Conservation (phyloP, 2,888 invertebrate genomes). For the Agriotes lineatus region DNA sequence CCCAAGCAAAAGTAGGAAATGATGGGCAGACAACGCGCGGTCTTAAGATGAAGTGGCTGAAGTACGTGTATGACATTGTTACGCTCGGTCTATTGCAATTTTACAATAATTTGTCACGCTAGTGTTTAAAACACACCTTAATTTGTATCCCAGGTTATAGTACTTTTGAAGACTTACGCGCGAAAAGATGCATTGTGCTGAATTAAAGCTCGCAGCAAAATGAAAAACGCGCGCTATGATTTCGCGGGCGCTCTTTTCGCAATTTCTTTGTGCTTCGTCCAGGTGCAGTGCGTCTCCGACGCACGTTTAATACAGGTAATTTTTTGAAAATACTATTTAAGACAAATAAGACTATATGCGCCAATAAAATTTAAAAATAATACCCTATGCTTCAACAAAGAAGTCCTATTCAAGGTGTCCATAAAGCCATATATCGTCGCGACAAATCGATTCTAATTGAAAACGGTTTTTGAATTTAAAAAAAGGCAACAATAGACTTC, state of each 20-base stretch:
- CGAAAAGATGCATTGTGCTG: slow-evolving; percentile 38
- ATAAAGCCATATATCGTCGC: too few relatives aligned
- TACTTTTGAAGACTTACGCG: slow-evolving; percentile 45
- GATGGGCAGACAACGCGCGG: slow-evolving; percentile 6
- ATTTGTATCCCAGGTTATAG: slow-evolving; percentile 52
- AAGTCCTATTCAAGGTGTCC: too few relatives aligned
- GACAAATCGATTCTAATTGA: too few relatives aligned
- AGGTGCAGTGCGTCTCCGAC: slow-evolving; percentile 41
- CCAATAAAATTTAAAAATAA: too few relatives aligned
- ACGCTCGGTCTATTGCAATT: slow-evolving; percentile 60
- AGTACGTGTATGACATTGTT: slow-evolving; percentile 53
- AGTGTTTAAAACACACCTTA: slow-evolving; percentile 60
- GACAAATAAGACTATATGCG: neutral
- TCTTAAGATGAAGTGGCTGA: slow-evolving; percentile 1
- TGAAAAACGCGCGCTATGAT: slow-evolving; percentile 28
- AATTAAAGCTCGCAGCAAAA: slow-evolving; percentile 29
- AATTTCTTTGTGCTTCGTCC: neutral
- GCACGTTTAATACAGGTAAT: slow-evolving; percentile 55
- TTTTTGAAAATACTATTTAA: slow-evolving; percentile 10
- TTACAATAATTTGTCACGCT: slow-evolving; percentile 65
- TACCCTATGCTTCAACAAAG: too few relatives aligned
- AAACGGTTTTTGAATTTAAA: neutral
- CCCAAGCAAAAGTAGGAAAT: slow-evolving; percentile 7
- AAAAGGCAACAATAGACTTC: slow-evolving; percentile 5
- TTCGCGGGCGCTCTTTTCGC: slow-evolving; percentile 21